Evolutionary conservation across 2,797 vertebrate genomes (phyloP), one percentile per base, ranked within the genome.

Genomic region (Botia kubotai): DNA sequence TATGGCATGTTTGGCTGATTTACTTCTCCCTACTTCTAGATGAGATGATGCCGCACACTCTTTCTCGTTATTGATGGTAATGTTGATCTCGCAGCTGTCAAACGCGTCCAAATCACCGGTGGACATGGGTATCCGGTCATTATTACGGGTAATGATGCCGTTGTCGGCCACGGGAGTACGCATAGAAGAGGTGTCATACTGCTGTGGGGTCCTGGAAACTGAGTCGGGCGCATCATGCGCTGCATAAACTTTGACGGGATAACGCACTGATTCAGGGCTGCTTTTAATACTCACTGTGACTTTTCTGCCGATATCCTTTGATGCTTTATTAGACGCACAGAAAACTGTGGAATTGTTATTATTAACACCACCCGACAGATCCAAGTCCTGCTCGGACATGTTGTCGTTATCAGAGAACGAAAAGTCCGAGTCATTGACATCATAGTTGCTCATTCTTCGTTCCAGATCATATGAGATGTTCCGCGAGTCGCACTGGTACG

Each of bases 401-500:
- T 95, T 93, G 1, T 97, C 96, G 75, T 95, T 93, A 50, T 98
- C 97, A 6, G 97, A 97, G 62, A 97, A 95, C 55, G 95, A 96
- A 70, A 97, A 93, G 26, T 97, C 97, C 0, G 96, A 97, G 21
- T 96, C 96, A 4, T 91, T 92, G 26, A 91, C 92, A 29, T 92
- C 93, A 81, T 91, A 92, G 75, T 93, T 92, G 85, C 89, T 89
- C 88, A 91, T 91, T 36, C 92, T 87, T 85, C 90, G 83, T 87
- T 94, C 94, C 86, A 92, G 87, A 17, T 95, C 94, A 6, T 91
- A 93, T 14, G 91, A 90, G 62, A 91, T 80, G 89, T 93, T 93
- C 94, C 94, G 91, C 19, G 94, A 93, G 87, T 96, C 96, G 89
- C 96, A 97, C 95, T 98, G 97, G 87, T 98, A 95, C 57, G 97